Percentiles rank a stretch among this genome's conserved stretches.
Conservation (phyloP, 2,888 invertebrate genomes). For the Cataglyphis rosenhaueri region DNA sequence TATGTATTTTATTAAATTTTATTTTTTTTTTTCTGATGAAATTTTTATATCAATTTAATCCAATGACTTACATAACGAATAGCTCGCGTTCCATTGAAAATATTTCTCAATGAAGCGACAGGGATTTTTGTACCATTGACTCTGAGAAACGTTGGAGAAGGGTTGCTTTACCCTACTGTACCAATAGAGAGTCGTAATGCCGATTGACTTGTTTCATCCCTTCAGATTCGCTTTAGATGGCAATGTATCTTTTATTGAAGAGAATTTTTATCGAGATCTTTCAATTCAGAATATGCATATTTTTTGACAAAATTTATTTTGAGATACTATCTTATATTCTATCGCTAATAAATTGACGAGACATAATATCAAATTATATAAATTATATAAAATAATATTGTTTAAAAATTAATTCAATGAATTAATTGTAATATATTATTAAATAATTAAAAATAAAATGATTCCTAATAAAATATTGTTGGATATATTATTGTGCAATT, state of each 20-base stretch:
- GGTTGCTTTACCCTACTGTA: conserved; percentile 65
- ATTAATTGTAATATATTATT: background rate
- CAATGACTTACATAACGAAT: background rate
- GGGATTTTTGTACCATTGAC: conserved; percentile 69
- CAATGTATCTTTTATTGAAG: conserved; percentile 64
- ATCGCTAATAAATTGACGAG: background rate
- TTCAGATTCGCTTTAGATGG: conserved; percentile 57
- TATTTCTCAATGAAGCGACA: conserved; percentile 62
- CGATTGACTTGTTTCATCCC: conserved; percentile 69
- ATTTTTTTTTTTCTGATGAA: background rate
- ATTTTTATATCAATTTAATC: background rate
- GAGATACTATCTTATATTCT: background rate
- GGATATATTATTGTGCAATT: background rate
- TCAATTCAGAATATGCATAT: background rate
- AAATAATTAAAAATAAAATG: background rate
- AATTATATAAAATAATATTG: background rate
- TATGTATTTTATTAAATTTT: background rate
- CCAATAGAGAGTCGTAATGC: conserved; percentile 69
- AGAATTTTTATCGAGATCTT: conserved; percentile 60
- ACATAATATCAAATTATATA: background rate
- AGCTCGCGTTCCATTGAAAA: conserved; percentile 25
- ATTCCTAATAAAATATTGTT: background rate
- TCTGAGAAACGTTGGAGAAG: conserved; percentile 73
- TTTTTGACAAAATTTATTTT: conserved; percentile 4
- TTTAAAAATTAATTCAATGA: background rate